Evolutionary conservation across 2,888 invertebrate species (phyloP), one percentile per base, ranked within the genome.

Genomic region (Ecdyonurus torrentis): DNA sequence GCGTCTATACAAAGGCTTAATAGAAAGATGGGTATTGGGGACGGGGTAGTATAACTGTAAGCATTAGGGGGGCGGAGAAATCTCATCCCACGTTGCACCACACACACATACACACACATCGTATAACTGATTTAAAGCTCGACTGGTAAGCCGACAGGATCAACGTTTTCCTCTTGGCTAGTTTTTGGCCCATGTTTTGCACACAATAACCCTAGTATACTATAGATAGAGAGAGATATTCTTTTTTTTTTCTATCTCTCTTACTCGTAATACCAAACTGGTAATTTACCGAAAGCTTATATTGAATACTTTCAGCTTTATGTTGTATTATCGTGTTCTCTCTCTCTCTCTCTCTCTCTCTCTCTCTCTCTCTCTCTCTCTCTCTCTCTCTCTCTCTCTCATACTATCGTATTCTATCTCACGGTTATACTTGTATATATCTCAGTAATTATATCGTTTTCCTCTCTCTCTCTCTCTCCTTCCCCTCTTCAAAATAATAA

Each of bases 131-230:
- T 55, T 55, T 55, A 55, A 55, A n/a, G 7, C 22, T n/a, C 10
- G 22, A 37, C 37, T n/a, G n/a, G 37, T 37, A 55, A 55, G 55
- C 55, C 22, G n/a, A n/a, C n/a, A 7, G 55, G 55, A 55, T 55
- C 55, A 55, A 55, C n/a, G 55, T 55, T 55, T 55, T 55, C 55
- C 55, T 55, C 55, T 7, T 55, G 55, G 55, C 55, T 55, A n/a
- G 55, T 22, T 55, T 55, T 55, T 55, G n/a, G 55, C 19, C 55
- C 55, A 55, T 55, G 55, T 55, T 55, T 55, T 22, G 7, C 5
- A 55, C 55, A 55, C 55, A 55, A 55, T 55, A 20, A 55, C 15
- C n/a, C n/a, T 37, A 10, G 37, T 55, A 7, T 55, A n/a, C 55
- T 55, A n/a, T 22, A 55, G 5, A 5, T 55, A n/a, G n/a, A 22